Evolutionary conservation across 2,888 invertebrate genomes (phyloP), one percentile per base, ranked within the genome.

Genomic region (Calliscelio sp.): DNA sequence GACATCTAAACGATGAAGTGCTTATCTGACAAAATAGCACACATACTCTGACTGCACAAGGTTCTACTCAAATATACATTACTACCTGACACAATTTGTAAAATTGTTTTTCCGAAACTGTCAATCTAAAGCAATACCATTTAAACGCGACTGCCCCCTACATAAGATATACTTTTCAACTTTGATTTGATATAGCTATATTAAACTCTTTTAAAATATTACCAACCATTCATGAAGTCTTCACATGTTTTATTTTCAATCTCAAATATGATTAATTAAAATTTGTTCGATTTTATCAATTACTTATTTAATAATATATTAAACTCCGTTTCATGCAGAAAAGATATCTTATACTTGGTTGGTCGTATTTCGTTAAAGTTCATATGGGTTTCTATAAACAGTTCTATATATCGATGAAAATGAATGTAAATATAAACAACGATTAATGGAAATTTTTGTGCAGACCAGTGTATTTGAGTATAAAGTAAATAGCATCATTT

Each of bases 1-100:
- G 63, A 63, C 73, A 51, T 51, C 41, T 35, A 70, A 74, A 63
- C 22, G 14, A 51, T 41, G 20, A 61, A 38, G 28, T 53, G 51
- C 53, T 74, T 63, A 73, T 74, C 63, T 74, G n/a, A 63, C 24
- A 49, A 51, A 74, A 74, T 74, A 63, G 53, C 25, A 53, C 8
- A n/a, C 25, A 35, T 41, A 35, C 25, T 63, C 22, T 61, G 61
- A 61, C 25, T 74, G 25, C 22, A 53, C 16, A 74, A 53, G 63
- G 5, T 74, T 63, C 53, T 41, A 73, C 24, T 61, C n/a, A 44
- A 53, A 44, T 55, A 24, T 25, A 55, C 35, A 53, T 68, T 51
- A 68, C 35, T 11, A 46, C 51, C n/a, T 25, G 51, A 61, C 61
- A 24, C 20, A 28, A 74, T 63, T 74, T 10, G 16, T 10, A 41